Percentiles rank a stretch among this genome's conserved stretches.
These are phyloP conservation scores for Akabosia matsudoensis DNA, from an alignment of 1,140 invertebrate genomes.

Conservation along the genomic window DNA sequence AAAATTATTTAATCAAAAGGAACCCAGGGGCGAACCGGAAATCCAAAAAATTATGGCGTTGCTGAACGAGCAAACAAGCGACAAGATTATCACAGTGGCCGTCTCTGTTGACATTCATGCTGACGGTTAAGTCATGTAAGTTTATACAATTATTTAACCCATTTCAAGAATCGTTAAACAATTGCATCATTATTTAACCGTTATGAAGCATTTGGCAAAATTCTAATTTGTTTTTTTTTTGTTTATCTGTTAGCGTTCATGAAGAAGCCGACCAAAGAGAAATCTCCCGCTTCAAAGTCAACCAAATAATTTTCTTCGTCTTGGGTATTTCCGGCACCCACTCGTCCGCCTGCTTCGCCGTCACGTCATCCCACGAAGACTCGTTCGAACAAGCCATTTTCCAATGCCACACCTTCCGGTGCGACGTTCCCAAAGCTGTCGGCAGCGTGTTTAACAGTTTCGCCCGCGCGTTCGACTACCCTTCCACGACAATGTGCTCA, in stretches of 20 bases:
- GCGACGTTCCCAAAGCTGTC: constrained; percentile 93
- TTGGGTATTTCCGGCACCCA: constrained; percentile 76
- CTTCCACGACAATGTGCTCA: no score
- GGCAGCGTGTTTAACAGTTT: constrained; percentile 75
- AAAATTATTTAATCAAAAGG: constrained; percentile 29
- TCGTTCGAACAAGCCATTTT: constrained; percentile 83
- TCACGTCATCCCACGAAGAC: constrained; percentile 90
- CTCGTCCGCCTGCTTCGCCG: constrained; percentile 91
- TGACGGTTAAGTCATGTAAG: constrained; percentile 62
- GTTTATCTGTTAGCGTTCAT: no score
- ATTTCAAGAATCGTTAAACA: no score
- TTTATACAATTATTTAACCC: constrained; percentile 7
- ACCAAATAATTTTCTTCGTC: constrained; percentile 91
- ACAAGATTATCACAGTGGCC: constrained; percentile 70
- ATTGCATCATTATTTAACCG: no score
- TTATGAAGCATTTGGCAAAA: no score
- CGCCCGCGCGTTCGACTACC: constrained; percentile 84
- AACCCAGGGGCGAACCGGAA: constrained; percentile 89
- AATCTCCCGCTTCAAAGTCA: constrained; percentile 84
- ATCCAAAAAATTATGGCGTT: constrained; percentile 92
- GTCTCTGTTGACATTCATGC: constrained; percentile 86
- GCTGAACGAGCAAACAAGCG: constrained; percentile 70
- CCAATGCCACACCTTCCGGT: constrained; percentile 95
- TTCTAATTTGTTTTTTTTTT: no score
- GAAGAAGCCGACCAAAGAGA: constrained; percentile 78